Percentiles rank a stretch among this genome's conserved stretches.
Evolutionary conservation across 2,888 invertebrate species (phyloP).

Genomic region (Idaea dimidiata): DNA sequence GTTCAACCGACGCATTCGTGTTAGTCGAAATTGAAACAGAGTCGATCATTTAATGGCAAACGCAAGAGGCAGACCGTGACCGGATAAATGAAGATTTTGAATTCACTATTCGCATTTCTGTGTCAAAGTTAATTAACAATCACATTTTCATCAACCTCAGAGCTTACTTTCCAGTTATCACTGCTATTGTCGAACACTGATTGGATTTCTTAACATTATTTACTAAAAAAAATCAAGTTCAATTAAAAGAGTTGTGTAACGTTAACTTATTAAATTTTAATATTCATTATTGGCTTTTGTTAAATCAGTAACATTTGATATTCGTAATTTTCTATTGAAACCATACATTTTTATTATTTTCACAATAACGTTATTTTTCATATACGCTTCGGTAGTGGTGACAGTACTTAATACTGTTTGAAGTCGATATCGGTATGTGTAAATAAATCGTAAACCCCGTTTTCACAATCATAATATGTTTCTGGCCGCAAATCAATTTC

Average conservation of each 20-base stretch:
- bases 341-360: background rate
- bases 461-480: slow-evolving; percentile 81
- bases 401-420: slow-evolving; percentile 64
- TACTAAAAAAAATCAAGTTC: background rate
- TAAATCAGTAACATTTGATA: background rate
- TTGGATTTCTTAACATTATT: slow-evolving; percentile 70
- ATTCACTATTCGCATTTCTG: slow-evolving; percentile 74
- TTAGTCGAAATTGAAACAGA: slow-evolving; percentile 79
- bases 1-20: slow-evolving; percentile 76
- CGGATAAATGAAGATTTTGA: slow-evolving; percentile 77
- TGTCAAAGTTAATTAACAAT: slow-evolving; percentile 80
- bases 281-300: background rate
- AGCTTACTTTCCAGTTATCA: slow-evolving; percentile 63
- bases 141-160: slow-evolving; percentile 71
- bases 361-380: background rate
- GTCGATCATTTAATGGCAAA: slow-evolving; percentile 79
- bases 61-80: slow-evolving; percentile 75
- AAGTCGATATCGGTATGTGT: slow-evolving; percentile 72
- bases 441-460: slow-evolving; percentile 81
- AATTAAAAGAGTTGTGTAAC: background rate
- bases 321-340: background rate
- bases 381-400: slow-evolving; percentile 36
- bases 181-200: slow-evolving; percentile 58
- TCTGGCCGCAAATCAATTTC: slow-evolving; percentile 80
- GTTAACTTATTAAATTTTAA: background rate